These are phyloP conservation scores for Apotomis capreana DNA, from an alignment of 2,888 invertebrate species.

Conservation along the genomic window DNA sequence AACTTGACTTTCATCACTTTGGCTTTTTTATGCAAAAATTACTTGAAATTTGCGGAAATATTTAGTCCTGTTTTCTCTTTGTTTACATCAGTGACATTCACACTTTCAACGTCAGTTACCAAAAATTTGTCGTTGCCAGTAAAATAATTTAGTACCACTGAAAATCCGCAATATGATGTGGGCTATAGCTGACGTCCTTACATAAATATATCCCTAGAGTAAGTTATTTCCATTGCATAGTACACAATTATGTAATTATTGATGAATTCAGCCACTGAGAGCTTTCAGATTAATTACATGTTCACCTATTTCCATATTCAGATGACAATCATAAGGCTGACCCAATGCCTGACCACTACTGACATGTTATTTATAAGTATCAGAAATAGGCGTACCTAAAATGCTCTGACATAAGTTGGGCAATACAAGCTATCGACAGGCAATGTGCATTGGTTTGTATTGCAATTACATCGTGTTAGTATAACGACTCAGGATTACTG, in stretches of 20 bases:
- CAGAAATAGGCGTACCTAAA: not conserved
- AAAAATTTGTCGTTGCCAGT: too few species aligned
- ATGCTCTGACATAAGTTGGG: constrained; percentile 6
- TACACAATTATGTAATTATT: not conserved
- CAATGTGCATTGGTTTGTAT: constrained; percentile 5
- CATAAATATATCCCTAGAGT: too few species aligned
- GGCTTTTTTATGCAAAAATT: too few species aligned
- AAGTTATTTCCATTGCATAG: too few species aligned
- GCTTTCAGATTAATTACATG: not conserved
- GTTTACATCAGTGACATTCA: too few species aligned
- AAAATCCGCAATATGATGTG: too few species aligned
- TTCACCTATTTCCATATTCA: not conserved
- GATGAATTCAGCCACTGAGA: not conserved
- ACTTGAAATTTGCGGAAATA: too few species aligned
- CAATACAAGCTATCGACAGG: constrained; percentile 8
- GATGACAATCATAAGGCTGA: not conserved
- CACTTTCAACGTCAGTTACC: too few species aligned
- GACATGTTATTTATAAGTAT: not conserved
- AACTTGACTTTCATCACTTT: too few species aligned
- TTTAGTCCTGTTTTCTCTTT: too few species aligned
- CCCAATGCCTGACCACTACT: not conserved
- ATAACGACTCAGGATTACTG: constrained; percentile 19
- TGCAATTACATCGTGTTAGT: constrained; percentile 26
- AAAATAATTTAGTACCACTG: too few species aligned
- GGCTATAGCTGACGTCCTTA: too few species aligned